A percentile compares a stretch with the other conserved stretches of the same genome.
Conservation (phyloP, 2,797 vertebrate species). For the Semotilus atromaculatus region DNA sequence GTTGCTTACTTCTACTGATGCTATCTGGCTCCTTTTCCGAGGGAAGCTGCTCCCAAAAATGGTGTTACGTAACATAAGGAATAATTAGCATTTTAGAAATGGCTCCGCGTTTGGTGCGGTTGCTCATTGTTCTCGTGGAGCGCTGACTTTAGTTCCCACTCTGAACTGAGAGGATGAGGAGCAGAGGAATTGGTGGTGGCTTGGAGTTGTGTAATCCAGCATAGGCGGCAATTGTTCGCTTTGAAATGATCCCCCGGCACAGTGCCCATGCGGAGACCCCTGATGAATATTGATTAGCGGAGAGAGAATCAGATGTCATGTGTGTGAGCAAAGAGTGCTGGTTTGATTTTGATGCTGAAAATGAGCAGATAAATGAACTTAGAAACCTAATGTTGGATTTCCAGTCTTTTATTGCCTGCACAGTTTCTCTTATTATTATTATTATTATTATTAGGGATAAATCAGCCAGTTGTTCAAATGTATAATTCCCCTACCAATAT, state of each 20-base stretch:
- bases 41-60: neutral
- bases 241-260: slow-evolving; percentile 64
- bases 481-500: neutral
- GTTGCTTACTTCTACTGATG: slow-evolving; percentile 14
- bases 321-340: neutral
- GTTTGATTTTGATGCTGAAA: neutral
- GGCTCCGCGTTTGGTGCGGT: neutral
- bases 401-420: neutral
- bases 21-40: neutral
- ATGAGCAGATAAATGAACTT: neutral
- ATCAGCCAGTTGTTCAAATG: neutral
- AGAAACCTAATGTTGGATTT: neutral
- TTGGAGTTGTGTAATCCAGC: slow-evolving; percentile 55
- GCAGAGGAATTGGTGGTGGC: neutral
- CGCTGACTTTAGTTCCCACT: slow-evolving; percentile 1
- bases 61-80: slow-evolving; percentile 53
- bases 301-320: neutral
- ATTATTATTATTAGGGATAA: neutral
- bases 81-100: slow-evolving; percentile 59
- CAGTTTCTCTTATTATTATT: neutral
- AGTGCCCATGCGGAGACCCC: slow-evolving; percentile 52
- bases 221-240: slow-evolving; percentile 58
- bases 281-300: slow-evolving; percentile 56
- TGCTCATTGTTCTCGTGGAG: slow-evolving; percentile 3
- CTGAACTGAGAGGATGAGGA: neutral